Evolutionary conservation across 2,888 invertebrate species (phyloP), one percentile per base, ranked within the genome.

Genomic region (Drosophila austrosaltans): DNA sequence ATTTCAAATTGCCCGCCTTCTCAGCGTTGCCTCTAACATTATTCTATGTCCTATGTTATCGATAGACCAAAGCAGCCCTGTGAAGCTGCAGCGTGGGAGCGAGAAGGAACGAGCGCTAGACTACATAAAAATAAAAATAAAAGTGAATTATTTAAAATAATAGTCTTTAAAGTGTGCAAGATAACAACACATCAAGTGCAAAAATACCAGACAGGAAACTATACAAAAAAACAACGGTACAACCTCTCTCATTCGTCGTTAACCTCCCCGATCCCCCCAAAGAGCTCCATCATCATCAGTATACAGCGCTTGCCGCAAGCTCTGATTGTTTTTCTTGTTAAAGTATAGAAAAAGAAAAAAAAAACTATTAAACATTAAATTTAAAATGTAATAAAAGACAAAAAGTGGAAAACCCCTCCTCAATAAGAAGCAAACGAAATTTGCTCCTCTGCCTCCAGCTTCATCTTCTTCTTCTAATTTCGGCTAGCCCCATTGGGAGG

Each of bases 401-500:
- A 25, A 22, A 10, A 22, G 48, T 48, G 48, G 4, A 20, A 44
- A 8, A 20, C 48, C 48, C 4, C 48, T n/a, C 40, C 40, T 40
- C 40, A n/a, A 12, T 48, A 25, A 25, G 12, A 25, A 25, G 25
- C 48, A 25, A 48, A 5, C 48, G 25, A 22, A 48, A 22, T 20
- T 20, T 48, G 8, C 44, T 20, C 8, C 44, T 20, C 44, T 22
- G 8, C 10, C 22, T 16, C 3, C 25, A 48, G 48, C 25, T 48
- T 48, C 20, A 22, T 7, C 48, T 25, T 48, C 48, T 22, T 48
- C 48, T 48, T 48, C 48, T 25, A 48, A 48, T 48, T 48, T 25
- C 25, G 48, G 48, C 63, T 64, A 62, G 65, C 66, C 74, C 60
- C 67, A 48, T 10, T 48, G 22, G 48, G 25, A 36, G 48, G 12